Conservation (phyloP, 2,797 vertebrate genomes). For the Platyrinchus mystaceus region DNA sequence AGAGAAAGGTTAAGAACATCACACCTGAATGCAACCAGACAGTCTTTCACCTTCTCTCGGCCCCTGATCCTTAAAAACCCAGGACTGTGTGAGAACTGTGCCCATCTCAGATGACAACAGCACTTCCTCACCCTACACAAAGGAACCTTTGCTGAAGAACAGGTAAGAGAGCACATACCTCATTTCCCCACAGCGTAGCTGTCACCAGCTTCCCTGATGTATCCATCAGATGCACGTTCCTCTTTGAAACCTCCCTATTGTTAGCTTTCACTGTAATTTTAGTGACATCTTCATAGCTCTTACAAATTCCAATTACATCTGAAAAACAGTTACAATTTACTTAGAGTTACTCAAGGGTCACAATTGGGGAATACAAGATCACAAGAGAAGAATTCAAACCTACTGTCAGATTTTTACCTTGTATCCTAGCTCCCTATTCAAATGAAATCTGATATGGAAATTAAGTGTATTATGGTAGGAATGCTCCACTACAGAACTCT, state of each 20-base stretch:
- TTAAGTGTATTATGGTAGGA: slow-evolving; percentile 44
- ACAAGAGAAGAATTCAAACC: not conserved
- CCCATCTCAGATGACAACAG: slow-evolving; percentile 6
- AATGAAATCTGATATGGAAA: slow-evolving; percentile 57
- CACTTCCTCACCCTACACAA: not conserved
- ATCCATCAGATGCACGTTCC: slow-evolving; percentile 90
- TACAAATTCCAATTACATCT: slow-evolving; percentile 97
- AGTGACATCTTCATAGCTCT: slow-evolving; percentile 85
- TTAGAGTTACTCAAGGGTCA: slow-evolving; percentile 7
- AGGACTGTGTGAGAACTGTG: not conserved
- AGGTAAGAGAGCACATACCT: slow-evolving; percentile 79
- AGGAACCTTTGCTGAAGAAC: not conserved
- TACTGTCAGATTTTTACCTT: slow-evolving; percentile 50
- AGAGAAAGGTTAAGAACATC: slow-evolving; percentile 52
- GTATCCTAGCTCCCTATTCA: slow-evolving; percentile 43
- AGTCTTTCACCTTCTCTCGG: slow-evolving; percentile 42
- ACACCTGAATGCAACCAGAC: slow-evolving; percentile 58
- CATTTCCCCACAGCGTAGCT: slow-evolving; percentile 92
- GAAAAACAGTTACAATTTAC: slow-evolving; percentile 48
- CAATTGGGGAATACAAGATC: not conserved
- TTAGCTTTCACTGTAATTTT: slow-evolving; percentile 89
- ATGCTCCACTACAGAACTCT: slow-evolving; percentile 42
- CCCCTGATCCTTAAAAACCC: not conserved
- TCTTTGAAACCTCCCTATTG: slow-evolving; percentile 91
- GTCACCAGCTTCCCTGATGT: slow-evolving; percentile 88